Evolutionary conservation across 2,113 vertebrate genomes (phyloP).

Genomic region (Hemicordylus capensis): DNA sequence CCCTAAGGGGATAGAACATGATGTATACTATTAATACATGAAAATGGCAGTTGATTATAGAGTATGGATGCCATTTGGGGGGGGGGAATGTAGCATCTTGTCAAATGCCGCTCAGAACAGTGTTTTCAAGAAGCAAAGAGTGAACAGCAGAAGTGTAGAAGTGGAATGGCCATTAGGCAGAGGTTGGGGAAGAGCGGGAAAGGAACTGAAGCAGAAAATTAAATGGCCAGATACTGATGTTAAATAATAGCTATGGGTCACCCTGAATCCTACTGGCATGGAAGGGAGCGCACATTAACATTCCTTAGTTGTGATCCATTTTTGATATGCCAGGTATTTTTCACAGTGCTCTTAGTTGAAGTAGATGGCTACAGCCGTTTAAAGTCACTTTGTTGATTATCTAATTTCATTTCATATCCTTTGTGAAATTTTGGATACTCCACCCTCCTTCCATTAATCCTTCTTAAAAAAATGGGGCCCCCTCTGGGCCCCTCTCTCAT

Average conservation of each 20-base stretch:
- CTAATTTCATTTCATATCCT: slow-evolving; percentile 45
- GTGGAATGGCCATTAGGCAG: slow-evolving; percentile 55
- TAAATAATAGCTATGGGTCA: slow-evolving; percentile 76
- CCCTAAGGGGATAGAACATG: slow-evolving; percentile 47
- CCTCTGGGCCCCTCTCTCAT: slow-evolving; percentile 68
- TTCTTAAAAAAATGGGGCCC: slow-evolving; percentile 41
- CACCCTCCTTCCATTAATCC: slow-evolving; percentile 67
- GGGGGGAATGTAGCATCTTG: slow-evolving; percentile 28
- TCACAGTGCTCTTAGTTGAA: slow-evolving; percentile 20
- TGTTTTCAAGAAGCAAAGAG: slow-evolving; percentile 53
- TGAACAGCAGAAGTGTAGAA: slow-evolving; percentile 54
- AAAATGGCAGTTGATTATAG: slow-evolving; percentile 52
- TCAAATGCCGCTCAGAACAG: slow-evolving; percentile 52
- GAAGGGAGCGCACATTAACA: slow-evolving; percentile 68
- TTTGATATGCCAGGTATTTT: slow-evolving; percentile 49
- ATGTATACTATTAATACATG: slow-evolving; percentile 64
- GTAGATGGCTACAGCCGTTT: slow-evolving; percentile 41
- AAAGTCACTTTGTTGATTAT: slow-evolving; percentile 37
- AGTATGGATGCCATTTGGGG: slow-evolving; percentile 38
- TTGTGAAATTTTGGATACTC: slow-evolving; percentile 57
- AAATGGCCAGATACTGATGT: slow-evolving; percentile 77
- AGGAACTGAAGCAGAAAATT: slow-evolving; percentile 82
- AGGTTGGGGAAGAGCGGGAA: slow-evolving; percentile 55
- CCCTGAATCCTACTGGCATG: slow-evolving; percentile 67
- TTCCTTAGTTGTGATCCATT: slow-evolving; percentile 60